Base-by-base conservation (phyloP, 2,888 invertebrate genomes). In the Neelides folsomi region DNA sequence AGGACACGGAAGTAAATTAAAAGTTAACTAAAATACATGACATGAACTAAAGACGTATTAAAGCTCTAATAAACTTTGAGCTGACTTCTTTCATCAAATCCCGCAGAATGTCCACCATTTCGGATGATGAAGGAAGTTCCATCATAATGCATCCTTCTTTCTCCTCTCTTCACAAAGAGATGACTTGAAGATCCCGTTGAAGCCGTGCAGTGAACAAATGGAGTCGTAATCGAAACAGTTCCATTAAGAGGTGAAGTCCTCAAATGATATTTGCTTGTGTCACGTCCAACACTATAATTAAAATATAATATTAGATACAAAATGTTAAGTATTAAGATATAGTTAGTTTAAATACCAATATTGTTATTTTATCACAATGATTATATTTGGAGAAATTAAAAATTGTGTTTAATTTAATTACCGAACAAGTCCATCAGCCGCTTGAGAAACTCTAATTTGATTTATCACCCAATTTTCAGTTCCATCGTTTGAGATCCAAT, bases 101-200 rank as follows among this genome's bases (percentile, higher is more conserved):
- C 89, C 51, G 89, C 88, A 20, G 87, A 87, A 70, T 89, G 89
- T 9, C 88, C 88, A 13, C 87, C 88, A 71, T 89, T 88, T 66
- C 89, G 80, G 13, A 88, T 88, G 62, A 86, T 86, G 70, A 90
- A 89, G 60, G 83, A 83, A 65, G 82, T 80, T 8, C 87, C 86
- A 70, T 88, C 88, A 66, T 86, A 88, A 68, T 88, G 88, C 84
- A 90, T 86, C 59, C 88, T 78, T 61, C 88, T 76, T 70, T 89
- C 88, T 20, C 87, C 87, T 53, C 86, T 81, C 56, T 87, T 81
- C 43, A 78, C 80, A 65, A 79, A 79, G 41, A 72, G 64, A 63
- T 72, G 71, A 49, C 68, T 67, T 18, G 66, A 70, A 61, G 60
- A 57, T 13, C 87, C 86, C 66, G 86, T 74, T 0, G 86, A 86